These are phyloP conservation scores for Engraulis encrasicolus DNA, from an alignment of 2,113 vertebrate species.

Conservation along the genomic window DNA sequence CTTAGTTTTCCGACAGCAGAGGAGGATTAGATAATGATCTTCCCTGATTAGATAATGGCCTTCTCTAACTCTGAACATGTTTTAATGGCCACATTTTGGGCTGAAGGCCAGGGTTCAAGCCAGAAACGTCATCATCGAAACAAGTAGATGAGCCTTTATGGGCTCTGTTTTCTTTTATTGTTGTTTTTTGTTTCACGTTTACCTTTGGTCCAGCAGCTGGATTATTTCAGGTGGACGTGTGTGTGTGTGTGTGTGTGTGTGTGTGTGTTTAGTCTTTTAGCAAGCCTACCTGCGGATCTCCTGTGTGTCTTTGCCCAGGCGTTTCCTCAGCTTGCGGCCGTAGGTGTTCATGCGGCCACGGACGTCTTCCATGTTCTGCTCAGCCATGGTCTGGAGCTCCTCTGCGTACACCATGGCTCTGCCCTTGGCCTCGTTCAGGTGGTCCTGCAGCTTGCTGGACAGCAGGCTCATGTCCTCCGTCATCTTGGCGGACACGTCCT, in stretches of 20 bases:
- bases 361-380: conserved; percentile 71
- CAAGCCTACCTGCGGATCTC: conserved; percentile 73
- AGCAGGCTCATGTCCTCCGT: conserved; percentile 63
- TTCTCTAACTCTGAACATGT: too few species aligned
- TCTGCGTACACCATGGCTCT: conserved; percentile 63
- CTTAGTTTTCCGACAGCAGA: background rate
- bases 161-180: too few species aligned
- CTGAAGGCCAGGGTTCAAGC: too few species aligned
- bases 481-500: conserved; percentile 55
- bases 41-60: too few species aligned
- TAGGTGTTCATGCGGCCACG: conserved; percentile 58
- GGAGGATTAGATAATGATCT: background rate
- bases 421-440: conserved; percentile 63
- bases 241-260: too few species aligned
- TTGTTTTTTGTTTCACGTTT: too few species aligned
- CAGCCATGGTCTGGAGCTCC: conserved; percentile 71
- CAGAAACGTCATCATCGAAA: too few species aligned
- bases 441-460: conserved; percentile 49
- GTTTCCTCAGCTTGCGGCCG: conserved; percentile 76
- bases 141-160: too few species aligned
- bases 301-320: conserved; percentile 72
- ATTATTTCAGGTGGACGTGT: too few species aligned
- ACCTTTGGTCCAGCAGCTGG: too few species aligned
- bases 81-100: too few species aligned
- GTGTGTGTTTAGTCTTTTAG: too few species aligned